Conservation (phyloP, 2,888 invertebrate genomes). For the Scaeva pyrastri region DNA sequence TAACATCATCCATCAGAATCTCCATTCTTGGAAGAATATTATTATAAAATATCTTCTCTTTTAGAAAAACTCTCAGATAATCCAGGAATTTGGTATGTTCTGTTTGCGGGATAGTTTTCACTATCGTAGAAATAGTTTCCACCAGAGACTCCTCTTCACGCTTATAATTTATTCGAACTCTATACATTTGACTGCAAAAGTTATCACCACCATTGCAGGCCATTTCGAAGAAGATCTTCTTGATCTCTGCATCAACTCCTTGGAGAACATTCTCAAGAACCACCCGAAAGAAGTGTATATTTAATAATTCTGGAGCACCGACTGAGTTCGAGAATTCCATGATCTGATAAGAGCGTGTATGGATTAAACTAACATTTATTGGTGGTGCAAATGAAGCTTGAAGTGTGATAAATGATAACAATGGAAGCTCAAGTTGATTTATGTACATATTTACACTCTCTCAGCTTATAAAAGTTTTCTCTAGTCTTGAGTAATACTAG, state of each 20-base stretch:
- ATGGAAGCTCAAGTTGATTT: too few relatives aligned
- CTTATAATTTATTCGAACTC: conserved; percentile 66
- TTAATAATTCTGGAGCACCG: conserved; percentile 55
- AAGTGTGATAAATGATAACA: too few relatives aligned
- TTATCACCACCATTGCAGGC: conserved; percentile 77
- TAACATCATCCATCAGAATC: conserved; percentile 78
- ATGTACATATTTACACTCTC: too few relatives aligned
- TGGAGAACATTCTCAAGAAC: conserved; percentile 72
- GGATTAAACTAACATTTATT: too few relatives aligned
- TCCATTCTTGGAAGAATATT: conserved; percentile 81
- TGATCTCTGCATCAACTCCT: conserved; percentile 42
- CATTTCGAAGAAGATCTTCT: conserved; percentile 66
- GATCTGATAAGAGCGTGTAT: conserved; percentile 22
- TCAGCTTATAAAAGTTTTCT: too few relatives aligned
- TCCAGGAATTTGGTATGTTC: conserved; percentile 77
- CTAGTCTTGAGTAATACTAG: too few relatives aligned
- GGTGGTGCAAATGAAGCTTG: too few relatives aligned
- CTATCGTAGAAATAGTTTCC: conserved; percentile 72
- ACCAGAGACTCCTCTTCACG: not conserved
- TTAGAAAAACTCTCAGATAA: conserved; percentile 82
- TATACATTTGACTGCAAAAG: conserved; percentile 77
- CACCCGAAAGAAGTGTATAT: conserved; percentile 73
- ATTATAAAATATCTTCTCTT: conserved; percentile 81
- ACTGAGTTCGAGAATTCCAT: conserved; percentile 62
- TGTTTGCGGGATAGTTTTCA: conserved; percentile 76